Percentiles rank a stretch among this genome's conserved stretches.
Conservation (phyloP, 92 coral and sea anemone genomes). For the Zoanthus solanderi region DNA sequence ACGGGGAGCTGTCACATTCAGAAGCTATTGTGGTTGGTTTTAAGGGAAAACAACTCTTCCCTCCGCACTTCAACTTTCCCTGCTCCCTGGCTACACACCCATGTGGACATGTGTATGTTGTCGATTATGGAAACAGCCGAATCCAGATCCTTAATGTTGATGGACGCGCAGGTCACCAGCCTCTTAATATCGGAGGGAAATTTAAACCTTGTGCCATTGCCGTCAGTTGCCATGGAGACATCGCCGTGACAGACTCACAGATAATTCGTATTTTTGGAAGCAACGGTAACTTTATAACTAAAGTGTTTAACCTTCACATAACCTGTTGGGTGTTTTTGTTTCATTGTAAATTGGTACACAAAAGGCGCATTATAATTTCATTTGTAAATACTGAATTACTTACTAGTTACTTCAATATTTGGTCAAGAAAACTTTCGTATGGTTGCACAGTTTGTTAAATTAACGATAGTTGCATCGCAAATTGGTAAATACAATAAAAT, state of each 20-base stretch:
- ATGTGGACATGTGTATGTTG: constrained; percentile 75
- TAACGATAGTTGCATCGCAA: too few species aligned
- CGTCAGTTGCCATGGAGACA: constrained; percentile 77
- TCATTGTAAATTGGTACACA: too few species aligned
- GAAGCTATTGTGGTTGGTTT: constrained; percentile 86
- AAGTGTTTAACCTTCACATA: neutral
- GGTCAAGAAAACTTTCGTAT: too few species aligned
- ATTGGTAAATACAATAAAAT: too few species aligned
- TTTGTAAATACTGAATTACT: too few species aligned
- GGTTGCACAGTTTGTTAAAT: too few species aligned
- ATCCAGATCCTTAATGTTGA: constrained; percentile 76
- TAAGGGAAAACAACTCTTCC: constrained; percentile 79
- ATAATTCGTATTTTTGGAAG: constrained; percentile 82
- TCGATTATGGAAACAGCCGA: constrained; percentile 91
- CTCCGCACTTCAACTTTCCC: constrained; percentile 89
- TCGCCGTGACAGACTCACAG: constrained; percentile 89
- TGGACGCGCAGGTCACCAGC: constrained; percentile 77
- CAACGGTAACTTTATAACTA: constrained; percentile 61
- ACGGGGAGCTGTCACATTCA: constrained; percentile 75
- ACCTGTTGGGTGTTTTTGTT: too few species aligned
- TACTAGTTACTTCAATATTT: too few species aligned
- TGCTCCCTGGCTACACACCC: constrained; percentile 77
- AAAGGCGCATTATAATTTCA: too few species aligned
- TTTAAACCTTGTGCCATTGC: constrained; percentile 89
- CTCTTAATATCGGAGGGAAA: constrained; percentile 92